Base-by-base conservation (phyloP, 2,888 invertebrate species). In the Oeneis ivallda region DNA sequence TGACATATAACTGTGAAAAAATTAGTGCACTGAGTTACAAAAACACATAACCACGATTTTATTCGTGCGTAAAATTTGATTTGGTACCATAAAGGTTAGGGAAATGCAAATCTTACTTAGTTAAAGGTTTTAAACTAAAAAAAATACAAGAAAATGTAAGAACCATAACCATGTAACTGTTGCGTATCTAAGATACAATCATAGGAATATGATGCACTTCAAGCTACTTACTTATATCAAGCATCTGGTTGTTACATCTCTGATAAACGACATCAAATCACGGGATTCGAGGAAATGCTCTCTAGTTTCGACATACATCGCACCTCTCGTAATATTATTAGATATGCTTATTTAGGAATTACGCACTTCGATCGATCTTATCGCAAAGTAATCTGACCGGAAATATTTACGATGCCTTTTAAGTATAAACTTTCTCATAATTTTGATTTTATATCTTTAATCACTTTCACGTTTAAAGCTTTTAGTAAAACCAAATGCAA, bases 281-380 rank as follows among this genome's bases (percentile, higher is more conserved):
- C 74, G 77, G 74, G 79, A 77, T 79, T 79, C 79, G 78, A 76
- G 75, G 77, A 79, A 80, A 81, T 73, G 74, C 75, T 79, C 77
- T 76, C 78, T 76, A 75, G 70, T 62, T 72, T 74, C 62, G 65
- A 78, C 75, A 73, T 76, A 75, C 77, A 13, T 39, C 56, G 41
- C 11, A 56, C 41, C 54, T 56, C 39, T 19, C 19, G 8, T 11
- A 37, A 7, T 37, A 37, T 37, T 37, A n/a, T n/a, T n/a, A n/a
- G n/a, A n/a, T n/a, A 41, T 75, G 79, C 75, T 77, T 63, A 63
- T 78, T 70, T 67, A 77, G 75, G 75, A 76, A 71, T 75, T 76
- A 76, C 74, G 74, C 73, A 71, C 70, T 78, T 75, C 75, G 77
- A 78, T 80, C 79, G 76, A 82, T 82, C 79, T 83, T 76, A 83